phyloP scores from a whole-genome alignment of 2,113 vertebrate genomes.

The Bubo scandiacus region DNA sequence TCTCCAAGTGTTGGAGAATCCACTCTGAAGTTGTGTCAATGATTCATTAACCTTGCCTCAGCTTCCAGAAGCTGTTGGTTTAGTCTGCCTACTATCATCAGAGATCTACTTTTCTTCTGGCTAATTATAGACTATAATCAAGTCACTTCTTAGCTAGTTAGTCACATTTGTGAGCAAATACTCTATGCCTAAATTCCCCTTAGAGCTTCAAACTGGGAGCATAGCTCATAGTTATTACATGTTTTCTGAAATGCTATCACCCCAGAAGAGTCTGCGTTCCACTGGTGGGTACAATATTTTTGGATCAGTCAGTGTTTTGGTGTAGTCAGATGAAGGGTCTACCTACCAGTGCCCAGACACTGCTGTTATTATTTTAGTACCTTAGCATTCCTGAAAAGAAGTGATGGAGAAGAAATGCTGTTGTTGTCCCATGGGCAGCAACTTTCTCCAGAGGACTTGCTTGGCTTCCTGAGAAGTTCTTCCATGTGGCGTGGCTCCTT shows the following conservation, averaged over 20 bases:
- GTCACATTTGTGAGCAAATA: not conserved
- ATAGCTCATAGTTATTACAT: not conserved
- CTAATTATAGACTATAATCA: not conserved
- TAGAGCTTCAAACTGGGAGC: not conserved
- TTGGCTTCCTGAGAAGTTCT: not conserved
- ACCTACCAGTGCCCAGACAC: not conserved
- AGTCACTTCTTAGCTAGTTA: not conserved
- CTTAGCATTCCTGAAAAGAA: not conserved
- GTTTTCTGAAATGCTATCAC: not conserved
- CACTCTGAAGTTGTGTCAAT: not conserved
- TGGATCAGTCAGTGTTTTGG: not conserved
- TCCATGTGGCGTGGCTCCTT: not conserved
- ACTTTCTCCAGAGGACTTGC: not conserved
- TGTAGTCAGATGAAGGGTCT: not conserved
- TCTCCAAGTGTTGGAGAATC: not conserved
- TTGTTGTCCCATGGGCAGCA: not conserved
- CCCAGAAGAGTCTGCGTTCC: not conserved
- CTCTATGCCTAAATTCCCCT: not conserved
- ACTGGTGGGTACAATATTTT: not conserved
- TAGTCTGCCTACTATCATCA: not conserved
- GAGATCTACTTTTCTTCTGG: not conserved
- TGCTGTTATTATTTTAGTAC: not conserved
- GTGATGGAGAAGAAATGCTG: not conserved
- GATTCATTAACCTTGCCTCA: not conserved
- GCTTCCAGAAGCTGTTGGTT: not conserved